Evolutionary conservation across 53 echinoderm and acorn worm genomes (phyloP).

Genomic region (Henricia sp.): DNA sequence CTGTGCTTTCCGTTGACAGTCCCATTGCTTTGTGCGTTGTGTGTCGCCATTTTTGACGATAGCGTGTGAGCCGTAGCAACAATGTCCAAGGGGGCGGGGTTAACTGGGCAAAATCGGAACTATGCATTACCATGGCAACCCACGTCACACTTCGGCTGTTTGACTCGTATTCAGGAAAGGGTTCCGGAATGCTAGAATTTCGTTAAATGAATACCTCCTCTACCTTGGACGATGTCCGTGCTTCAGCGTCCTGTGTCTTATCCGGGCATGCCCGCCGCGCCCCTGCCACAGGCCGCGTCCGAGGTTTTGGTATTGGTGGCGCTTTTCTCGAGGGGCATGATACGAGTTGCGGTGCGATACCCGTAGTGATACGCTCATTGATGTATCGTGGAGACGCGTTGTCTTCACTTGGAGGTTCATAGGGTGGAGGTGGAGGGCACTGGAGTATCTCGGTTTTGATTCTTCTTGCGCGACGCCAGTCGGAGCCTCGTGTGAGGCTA

Average conservation of each 20-base stretch:
- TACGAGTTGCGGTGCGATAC: neutral
- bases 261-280: neutral
- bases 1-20: no score
- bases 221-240: neutral
- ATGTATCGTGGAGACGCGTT: neutral
- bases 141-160: no score
- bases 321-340: neutral
- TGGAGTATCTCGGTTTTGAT: slow-evolving; percentile 1
- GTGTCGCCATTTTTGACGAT: no score
- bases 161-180: no score
- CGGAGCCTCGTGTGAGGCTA: slow-evolving; percentile 18
- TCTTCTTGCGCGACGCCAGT: slow-evolving; percentile 11
- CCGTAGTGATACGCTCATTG: neutral
- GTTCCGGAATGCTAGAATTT: no score
- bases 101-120: no score
- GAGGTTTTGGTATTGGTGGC: slow-evolving; percentile 43
- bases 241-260: neutral
- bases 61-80: no score
- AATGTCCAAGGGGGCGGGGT: no score
- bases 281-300: neutral
- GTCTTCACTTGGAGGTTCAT: neutral
- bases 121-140: no score
- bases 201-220: slow-evolving; percentile 16
- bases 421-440: slow-evolving; percentile 41
- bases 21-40: no score